Evolutionary conservation across 2,113 vertebrate species (phyloP).

Genomic region (Acrocephalus kingi): DNA sequence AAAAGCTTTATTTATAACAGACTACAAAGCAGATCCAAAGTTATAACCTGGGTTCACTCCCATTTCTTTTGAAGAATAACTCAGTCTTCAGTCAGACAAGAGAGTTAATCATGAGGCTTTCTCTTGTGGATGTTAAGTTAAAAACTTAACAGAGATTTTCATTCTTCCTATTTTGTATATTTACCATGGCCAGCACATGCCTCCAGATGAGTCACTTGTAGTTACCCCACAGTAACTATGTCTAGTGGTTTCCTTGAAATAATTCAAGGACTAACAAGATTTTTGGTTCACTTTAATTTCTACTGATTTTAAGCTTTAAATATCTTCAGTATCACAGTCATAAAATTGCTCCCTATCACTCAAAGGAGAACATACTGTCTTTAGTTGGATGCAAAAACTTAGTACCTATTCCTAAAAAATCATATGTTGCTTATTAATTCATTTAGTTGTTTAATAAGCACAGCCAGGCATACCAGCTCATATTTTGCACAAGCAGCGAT

Average conservation of each 20-base stretch:
- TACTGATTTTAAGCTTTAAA: not conserved
- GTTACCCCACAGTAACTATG: not conserved
- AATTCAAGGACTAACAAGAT: not conserved
- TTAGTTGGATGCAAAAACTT: not conserved
- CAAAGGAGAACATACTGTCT: not conserved
- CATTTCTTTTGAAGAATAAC: not conserved
- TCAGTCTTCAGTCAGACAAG: not conserved
- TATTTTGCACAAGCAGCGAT: not conserved
- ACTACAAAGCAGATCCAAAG: not conserved
- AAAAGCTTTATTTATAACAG: not conserved
- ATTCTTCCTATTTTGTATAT: not conserved
- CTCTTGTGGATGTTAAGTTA: not conserved
- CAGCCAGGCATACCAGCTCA: not conserved
- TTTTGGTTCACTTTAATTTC: not conserved
- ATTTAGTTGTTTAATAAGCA: not conserved
- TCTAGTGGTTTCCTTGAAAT: not conserved
- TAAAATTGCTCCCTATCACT: not conserved
- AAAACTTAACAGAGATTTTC: not conserved
- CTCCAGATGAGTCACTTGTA: not conserved
- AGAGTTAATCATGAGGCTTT: not conserved
- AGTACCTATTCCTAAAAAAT: not conserved
- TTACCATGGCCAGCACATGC: not conserved
- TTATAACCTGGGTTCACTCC: not conserved
- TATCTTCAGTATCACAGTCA: not conserved
- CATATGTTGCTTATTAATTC: not conserved